A percentile compares a stretch with the other conserved stretches of the same genome.
Evolutionary conservation across 2,888 invertebrate genomes (phyloP).

Genomic region (Agrilus biguttatus): DNA sequence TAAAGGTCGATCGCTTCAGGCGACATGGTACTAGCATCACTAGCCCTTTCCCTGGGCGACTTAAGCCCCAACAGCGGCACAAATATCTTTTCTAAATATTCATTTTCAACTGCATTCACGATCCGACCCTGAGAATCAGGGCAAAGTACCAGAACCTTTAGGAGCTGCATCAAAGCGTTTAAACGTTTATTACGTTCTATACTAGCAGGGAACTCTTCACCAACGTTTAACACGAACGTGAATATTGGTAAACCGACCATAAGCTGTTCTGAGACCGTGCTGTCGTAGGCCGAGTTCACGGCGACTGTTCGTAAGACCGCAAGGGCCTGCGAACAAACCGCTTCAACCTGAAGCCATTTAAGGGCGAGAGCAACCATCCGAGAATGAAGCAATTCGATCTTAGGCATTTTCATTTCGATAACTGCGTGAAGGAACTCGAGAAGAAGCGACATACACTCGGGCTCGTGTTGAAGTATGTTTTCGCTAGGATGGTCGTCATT

Average conservation of each 20-base stretch:
- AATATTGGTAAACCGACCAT: slow-evolving; percentile 29
- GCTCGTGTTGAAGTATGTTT: slow-evolving; percentile 18
- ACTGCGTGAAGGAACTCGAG: slow-evolving; percentile 37
- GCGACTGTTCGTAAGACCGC: slow-evolving; percentile 30
- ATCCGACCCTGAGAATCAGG: slow-evolving; percentile 25
- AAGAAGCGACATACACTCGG: slow-evolving; percentile 34
- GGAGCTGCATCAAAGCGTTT: slow-evolving; percentile 33
- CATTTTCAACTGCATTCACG: slow-evolving; percentile 26
- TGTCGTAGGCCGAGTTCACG: slow-evolving; percentile 19
- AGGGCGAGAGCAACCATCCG: slow-evolving; percentile 30
- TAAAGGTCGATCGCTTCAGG: slow-evolving; percentile 32
- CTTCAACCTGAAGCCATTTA: slow-evolving; percentile 34
- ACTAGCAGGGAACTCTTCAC: slow-evolving; percentile 17
- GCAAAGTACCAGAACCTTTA: slow-evolving; percentile 30
- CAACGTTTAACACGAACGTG: slow-evolving; percentile 26
- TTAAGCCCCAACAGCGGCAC: slow-evolving; percentile 25
- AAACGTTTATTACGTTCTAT: slow-evolving; percentile 27
- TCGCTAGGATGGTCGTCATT: slow-evolving; percentile 13
- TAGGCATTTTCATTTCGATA: slow-evolving; percentile 29
- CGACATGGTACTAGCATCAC: slow-evolving; percentile 19
- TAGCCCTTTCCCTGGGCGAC: slow-evolving; percentile 13
- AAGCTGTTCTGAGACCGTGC: slow-evolving; percentile 20
- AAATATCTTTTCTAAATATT: slow-evolving; percentile 29
- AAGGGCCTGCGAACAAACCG: slow-evolving; percentile 32
- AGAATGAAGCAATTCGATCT: slow-evolving; percentile 28